phyloP scores from a whole-genome alignment of 2,113 vertebrate genomes.

The Chaetops frenatus region DNA sequence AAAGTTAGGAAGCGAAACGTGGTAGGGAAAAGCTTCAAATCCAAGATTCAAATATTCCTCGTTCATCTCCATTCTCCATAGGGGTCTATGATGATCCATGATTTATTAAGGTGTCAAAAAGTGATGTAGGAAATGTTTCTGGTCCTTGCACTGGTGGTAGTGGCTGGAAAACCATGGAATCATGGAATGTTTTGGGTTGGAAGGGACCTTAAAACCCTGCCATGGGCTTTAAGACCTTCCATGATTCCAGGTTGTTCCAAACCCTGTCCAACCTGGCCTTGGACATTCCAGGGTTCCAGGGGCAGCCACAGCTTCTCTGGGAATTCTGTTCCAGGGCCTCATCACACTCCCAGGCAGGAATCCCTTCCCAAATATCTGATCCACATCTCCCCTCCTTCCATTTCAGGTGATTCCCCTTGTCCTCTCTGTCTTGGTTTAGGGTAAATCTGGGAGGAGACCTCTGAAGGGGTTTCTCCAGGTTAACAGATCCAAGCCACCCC shows the following conservation, averaged over 20 bases:
- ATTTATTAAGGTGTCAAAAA: background rate
- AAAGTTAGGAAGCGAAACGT: rapidly evolving
- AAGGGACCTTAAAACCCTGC: background rate
- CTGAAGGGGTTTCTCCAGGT: too few relatives aligned
- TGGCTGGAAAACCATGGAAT: background rate
- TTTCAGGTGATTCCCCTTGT: background rate
- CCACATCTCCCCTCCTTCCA: background rate
- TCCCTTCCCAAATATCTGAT: background rate
- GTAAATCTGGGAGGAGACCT: too few relatives aligned
- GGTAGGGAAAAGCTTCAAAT: background rate
- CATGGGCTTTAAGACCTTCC: too few relatives aligned
- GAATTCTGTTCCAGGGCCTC: too few relatives aligned
- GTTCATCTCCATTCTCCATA: rapidly evolving
- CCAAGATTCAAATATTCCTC: rapidly evolving
- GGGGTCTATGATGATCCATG: background rate
- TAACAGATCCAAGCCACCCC: too few relatives aligned
- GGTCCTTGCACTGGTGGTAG: rapidly evolving
- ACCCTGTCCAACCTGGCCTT: rapidly evolving
- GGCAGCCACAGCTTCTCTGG: background rate
- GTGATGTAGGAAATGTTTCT: rapidly evolving
- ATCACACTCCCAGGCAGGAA: background rate
- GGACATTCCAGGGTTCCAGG: background rate
- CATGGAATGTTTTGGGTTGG: background rate
- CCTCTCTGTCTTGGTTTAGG: too few relatives aligned
- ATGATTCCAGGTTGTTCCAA: rapidly evolving